phyloP scores from a whole-genome alignment of 2,797 vertebrate species.

The Acipenser oxyrinchus region DNA sequence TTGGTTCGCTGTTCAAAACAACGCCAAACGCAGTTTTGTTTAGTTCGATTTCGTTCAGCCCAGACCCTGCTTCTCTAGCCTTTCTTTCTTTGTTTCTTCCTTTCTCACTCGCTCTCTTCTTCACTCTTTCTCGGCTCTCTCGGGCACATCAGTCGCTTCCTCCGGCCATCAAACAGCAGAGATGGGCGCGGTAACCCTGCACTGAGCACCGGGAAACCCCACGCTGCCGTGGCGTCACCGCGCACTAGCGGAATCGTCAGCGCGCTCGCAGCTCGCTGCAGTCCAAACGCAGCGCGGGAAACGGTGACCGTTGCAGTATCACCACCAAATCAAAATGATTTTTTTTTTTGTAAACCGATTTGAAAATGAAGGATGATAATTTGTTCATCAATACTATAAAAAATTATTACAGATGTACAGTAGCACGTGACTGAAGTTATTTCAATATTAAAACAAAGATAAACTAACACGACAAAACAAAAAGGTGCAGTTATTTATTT shows the following conservation, averaged over 20 bases:
- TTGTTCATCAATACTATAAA: too few species aligned
- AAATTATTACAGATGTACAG: too few species aligned
- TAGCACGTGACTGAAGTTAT: too few species aligned
- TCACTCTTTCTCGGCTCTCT: slow-evolving; percentile 49
- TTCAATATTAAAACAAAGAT: too few species aligned
- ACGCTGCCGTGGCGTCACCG: slow-evolving; percentile 62
- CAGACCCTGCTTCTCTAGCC: slow-evolving; percentile 35
- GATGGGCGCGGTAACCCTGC: slow-evolving; percentile 81
- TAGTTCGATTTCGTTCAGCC: slow-evolving; percentile 12
- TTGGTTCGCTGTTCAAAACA: too few species aligned
- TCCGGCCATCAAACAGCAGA: slow-evolving; percentile 73
- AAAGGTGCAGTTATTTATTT: too few species aligned
- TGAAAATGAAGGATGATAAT: too few species aligned
- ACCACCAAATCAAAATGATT: slow-evolving; percentile 28
- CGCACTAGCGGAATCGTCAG: slow-evolving; percentile 51
- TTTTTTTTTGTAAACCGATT: too few species aligned
- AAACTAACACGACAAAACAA: too few species aligned
- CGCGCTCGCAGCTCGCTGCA: slow-evolving; percentile 9
- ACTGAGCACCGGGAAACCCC: slow-evolving; percentile 71
- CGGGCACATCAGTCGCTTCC: slow-evolving; percentile 59
- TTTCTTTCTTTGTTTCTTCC: slow-evolving; percentile 40
- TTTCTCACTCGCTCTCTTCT: slow-evolving; percentile 46
- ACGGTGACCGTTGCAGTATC: slow-evolving; percentile 22
- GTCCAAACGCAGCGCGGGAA: slow-evolving; percentile 29
- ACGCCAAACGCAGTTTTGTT: neutral